Evolutionary conservation across 2,888 invertebrate species (phyloP), one percentile per base, ranked within the genome.

Genomic region (Noctua pronuba): DNA sequence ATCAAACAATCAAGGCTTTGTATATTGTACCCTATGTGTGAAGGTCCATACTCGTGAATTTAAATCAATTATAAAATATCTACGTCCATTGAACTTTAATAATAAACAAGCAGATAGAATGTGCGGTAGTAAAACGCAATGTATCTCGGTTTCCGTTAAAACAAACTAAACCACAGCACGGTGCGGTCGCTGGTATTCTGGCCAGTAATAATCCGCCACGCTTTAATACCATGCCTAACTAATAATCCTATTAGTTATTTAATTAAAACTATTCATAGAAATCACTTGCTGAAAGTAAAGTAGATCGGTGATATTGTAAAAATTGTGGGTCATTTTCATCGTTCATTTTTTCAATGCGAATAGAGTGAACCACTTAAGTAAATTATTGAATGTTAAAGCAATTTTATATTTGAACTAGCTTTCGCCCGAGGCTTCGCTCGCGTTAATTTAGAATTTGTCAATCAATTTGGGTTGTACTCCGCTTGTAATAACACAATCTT

Each of bases 141-240:
- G 82, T 80, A 84, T 83, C 75, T 82, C 75, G 82, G 83, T 82
- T 79, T 80, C 75, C 78, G 81, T 84, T 86, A 79, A 88, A 87
- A 88, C 78, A 86, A 81, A 80, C 46, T 67, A n/a, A 28, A 80
- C 85, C 85, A 58, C 83, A 85, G 46, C 52, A 62, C 62, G 66
- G 31, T 79, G 80, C 58, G 83, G 82, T 75, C 38, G 41, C 70
- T 75, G 71, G 82, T 83, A 87, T 83, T 81, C 73, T 64, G n/a
- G n/a, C n/a, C 38, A 77, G 72, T 70, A 75, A 86, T 79, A 74
- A 74, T 85, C 67, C 46, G 7, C n/a, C 35, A 41, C 10, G 38
- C 38, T 84, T 46, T 52, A 69, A 77, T 79, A 75, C 49, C 31
- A 41, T 60, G 16, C 41, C 55, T 31, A n/a, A 35, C 28, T 71